Base-by-base conservation (phyloP, 2,888 invertebrate species). In the Ormyrus pomaceus region DNA sequence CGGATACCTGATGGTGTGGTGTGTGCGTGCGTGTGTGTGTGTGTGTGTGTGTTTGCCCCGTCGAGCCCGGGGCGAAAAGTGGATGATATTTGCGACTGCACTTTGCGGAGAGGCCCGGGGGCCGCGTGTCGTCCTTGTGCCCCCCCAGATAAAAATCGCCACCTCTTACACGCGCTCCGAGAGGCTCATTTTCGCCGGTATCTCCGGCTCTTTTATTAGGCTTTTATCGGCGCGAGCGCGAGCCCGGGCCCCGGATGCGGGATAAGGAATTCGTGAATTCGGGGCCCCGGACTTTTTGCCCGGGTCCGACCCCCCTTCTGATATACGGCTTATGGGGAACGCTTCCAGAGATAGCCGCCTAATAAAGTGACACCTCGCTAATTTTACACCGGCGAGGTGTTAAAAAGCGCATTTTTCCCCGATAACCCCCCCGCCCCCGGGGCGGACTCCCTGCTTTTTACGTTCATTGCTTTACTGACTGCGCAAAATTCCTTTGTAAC, bases 211-310 rank as follows among this genome's bases (percentile, higher is more conserved):
- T 69, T 76, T 66, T 66, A 66, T 62, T 71, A 62, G 58, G 72
- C 51, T 72, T 46, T 71, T 71, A 77, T 77, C 45, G 34, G 13
- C 45, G 62, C 8, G 55, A 59, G n/a, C 59, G 19, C 19, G 19
- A 19, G 2, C 19, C 19, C 19, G 1, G 19, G 19, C 19, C 19
- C 19, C 50, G 51, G 69, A 64, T 77, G 51, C 77, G 55, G 71
- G 71, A 79, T 79, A 79, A 73, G 72, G 72, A 77, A 69, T 68
- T 77, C 34, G 19, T 80, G 76, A 80, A 80, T 80, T 75, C 66
- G 34, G 34, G 46, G 46, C 77, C 19, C 46, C 45, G 45, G 11
- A 69, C 50, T 50, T 9, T 68, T n/a, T 51, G 69, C 45, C 34
- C 34, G 34, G 34, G 34, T 2, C 34, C 5, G 1, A 48, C 5